These are phyloP conservation scores for Numida meleagris DNA, from an alignment of 2,113 vertebrate species.

Conservation along the genomic window DNA sequence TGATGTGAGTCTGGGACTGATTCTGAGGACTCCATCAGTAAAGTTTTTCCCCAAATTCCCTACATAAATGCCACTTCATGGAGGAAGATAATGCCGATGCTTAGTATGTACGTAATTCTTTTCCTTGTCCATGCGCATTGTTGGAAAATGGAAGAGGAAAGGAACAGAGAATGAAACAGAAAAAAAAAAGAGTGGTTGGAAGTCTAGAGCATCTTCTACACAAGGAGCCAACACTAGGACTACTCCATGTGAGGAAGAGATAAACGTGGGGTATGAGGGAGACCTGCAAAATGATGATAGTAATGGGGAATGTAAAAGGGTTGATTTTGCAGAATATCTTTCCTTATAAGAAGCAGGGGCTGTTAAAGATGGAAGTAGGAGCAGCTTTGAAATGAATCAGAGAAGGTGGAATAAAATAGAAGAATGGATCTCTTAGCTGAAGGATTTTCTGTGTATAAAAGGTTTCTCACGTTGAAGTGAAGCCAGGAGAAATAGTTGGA, in stretches of 20 bases:
- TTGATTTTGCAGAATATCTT: neutral
- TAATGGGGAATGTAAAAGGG: neutral
- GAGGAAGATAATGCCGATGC: neutral
- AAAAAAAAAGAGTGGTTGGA: neutral
- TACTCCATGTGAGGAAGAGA: neutral
- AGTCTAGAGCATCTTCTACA: neutral
- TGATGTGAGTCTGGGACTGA: neutral
- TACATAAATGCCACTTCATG: neutral
- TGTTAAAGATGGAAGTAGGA: neutral
- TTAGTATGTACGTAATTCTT: neutral
- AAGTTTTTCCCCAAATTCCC: neutral
- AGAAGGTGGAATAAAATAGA: neutral
- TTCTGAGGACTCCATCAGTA: neutral
- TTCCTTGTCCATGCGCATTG: neutral
- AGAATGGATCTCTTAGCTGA: neutral
- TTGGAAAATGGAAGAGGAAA: neutral
- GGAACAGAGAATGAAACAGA: neutral
- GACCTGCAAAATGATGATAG: neutral
- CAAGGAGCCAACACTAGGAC: neutral
- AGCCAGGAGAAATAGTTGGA: neutral
- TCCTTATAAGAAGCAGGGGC: neutral
- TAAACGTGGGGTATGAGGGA: neutral
- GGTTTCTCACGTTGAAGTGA: neutral
- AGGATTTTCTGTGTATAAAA: neutral
- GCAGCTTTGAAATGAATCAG: neutral